Base-by-base conservation (phyloP, 1,140 invertebrate genomes). In the Drosophila oshimai region DNA sequence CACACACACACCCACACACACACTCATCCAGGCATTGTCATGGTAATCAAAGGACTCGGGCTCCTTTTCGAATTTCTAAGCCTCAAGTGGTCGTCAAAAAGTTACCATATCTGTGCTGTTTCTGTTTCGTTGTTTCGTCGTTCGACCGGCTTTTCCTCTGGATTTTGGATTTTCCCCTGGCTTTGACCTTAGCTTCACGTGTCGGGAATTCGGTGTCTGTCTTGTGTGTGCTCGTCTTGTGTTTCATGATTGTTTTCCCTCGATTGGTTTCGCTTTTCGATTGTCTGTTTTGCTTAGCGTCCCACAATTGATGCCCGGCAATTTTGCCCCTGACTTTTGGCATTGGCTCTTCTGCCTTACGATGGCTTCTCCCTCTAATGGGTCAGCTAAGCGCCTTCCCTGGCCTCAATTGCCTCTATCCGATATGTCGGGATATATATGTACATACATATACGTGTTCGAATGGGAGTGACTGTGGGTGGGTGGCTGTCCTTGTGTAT, bases 261-360 rank as follows among this genome's bases (percentile, higher is more conserved):
- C 70, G 74, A 78, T 69, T 67, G 74, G 75, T 78, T 78, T 70
- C 75, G 55, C 57, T 70, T 77, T 65, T 80, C 72, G 61, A 86
- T 87, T 86, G 81, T 87, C 81, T 80, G 72, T 45, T 87, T 87
- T 81, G 80, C 71, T 87, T 73, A 76, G 76, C 81, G 41, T 41
- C 58, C 57, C 80, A 79, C 71, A 80, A 79, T 75, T 80, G 80
- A 86, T 79, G 80, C 75, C 80, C 55, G 28, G 22, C 62, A 70
- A 60, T 84, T 84, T 78, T 37, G 12, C 29, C 62, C 72, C 74
- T 87, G 81, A 87, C 67, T 86, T 87, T 76, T 87, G 68, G 37
- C 55, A 36, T 31, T 20, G 54, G 42, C 53, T 53, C 64, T 50
- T 80, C 74, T 75, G 70, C 13, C 68, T 80, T 80, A 79, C 74